phyloP scores from a whole-genome alignment of 1,140 invertebrate species.

The Drosophila kanapiae region DNA sequence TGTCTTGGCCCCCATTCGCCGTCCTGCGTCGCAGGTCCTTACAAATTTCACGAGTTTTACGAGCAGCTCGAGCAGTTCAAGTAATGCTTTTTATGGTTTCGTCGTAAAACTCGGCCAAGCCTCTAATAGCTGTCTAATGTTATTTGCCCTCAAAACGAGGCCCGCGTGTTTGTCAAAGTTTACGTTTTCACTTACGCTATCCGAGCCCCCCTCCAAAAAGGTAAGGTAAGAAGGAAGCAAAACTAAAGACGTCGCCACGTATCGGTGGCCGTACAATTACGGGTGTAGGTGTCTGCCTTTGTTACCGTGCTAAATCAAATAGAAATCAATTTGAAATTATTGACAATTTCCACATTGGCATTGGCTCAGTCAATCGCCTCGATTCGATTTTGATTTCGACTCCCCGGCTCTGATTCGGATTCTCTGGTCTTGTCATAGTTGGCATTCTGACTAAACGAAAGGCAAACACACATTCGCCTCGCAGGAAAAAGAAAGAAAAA shows the following conservation, averaged over 20 bases:
- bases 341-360: slow-evolving; percentile 84
- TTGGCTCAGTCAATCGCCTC: slow-evolving; percentile 68
- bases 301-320: slow-evolving; percentile 80
- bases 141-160: slow-evolving; percentile 55
- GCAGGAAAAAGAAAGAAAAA: slow-evolving; percentile 26
- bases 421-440: slow-evolving; percentile 73
- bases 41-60: slow-evolving; percentile 74
- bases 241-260: slow-evolving; percentile 14
- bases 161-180: slow-evolving; percentile 55
- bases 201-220: background rate
- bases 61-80: slow-evolving; percentile 61
- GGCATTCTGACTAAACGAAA: slow-evolving; percentile 72
- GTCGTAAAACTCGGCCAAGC: slow-evolving; percentile 76
- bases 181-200: slow-evolving; percentile 65
- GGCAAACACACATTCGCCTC: slow-evolving; percentile 57
- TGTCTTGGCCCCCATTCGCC: background rate
- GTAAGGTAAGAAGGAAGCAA: background rate
- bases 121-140: slow-evolving; percentile 79
- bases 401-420: slow-evolving; percentile 22
- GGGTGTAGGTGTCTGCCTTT: slow-evolving; percentile 42
- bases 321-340: slow-evolving; percentile 85
- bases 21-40: slow-evolving; percentile 25
- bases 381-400: slow-evolving; percentile 51
- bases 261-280: slow-evolving; percentile 52
- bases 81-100: slow-evolving; percentile 74